Percentiles rank a stretch among this genome's conserved stretches.
phyloP scores from a whole-genome alignment of 2,888 invertebrate species.

The Synanthedon myopaeformis region DNA sequence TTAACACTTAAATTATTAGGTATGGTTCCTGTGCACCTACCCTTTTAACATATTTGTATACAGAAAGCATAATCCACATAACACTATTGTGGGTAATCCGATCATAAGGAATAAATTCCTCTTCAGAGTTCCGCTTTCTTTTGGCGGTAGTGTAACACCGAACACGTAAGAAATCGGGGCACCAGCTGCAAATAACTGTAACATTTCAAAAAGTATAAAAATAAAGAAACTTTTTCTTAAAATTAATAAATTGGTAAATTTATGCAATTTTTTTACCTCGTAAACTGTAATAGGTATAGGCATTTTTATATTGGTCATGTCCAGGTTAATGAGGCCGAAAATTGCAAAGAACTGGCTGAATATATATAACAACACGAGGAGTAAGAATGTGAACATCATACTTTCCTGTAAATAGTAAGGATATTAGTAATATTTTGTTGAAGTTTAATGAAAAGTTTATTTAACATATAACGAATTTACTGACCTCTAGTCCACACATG shows the following conservation, averaged over 20 bases:
- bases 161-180: constrained; percentile 59
- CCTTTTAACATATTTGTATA: constrained; percentile 61
- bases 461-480: not conserved
- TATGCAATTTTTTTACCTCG: constrained; percentile 30
- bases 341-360: constrained; percentile 63
- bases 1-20: not conserved
- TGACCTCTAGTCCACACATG: constrained; percentile 74
- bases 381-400: constrained; percentile 59
- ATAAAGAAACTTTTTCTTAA: not conserved
- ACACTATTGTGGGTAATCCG: constrained; percentile 40
- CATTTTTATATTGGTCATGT: constrained; percentile 56
- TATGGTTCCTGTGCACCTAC: constrained; percentile 23
- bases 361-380: constrained; percentile 49
- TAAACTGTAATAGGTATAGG: constrained; percentile 55
- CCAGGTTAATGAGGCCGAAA: constrained; percentile 56
- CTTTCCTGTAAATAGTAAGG: constrained; percentile 45
- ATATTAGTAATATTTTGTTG: not conserved
- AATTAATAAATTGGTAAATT: not conserved
- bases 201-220: constrained; percentile 6
- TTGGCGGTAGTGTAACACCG: constrained; percentile 39
- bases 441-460: not conserved
- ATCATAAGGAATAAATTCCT: constrained; percentile 47
- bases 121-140: constrained; percentile 35
- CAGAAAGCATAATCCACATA: constrained; percentile 51
- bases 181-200: constrained; percentile 57